Percentiles rank a stretch among this genome's conserved stretches.
Conservation (phyloP, 2,113 vertebrate genomes). For the Aphyosemion australe region DNA sequence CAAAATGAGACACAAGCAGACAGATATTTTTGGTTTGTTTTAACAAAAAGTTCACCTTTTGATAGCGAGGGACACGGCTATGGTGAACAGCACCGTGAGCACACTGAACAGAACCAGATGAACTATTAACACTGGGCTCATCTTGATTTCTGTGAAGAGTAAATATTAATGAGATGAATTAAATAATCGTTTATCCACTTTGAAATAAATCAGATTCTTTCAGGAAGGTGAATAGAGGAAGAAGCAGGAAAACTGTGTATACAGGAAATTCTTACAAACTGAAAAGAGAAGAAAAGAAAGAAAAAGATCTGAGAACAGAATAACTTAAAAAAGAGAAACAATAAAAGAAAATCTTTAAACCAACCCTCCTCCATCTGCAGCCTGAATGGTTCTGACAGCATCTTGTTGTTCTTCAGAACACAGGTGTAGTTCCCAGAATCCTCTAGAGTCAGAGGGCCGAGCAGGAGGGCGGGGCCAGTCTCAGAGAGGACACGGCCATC, state of each 20-base stretch:
- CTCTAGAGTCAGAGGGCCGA: neutral
- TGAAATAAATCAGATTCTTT: too few relatives aligned
- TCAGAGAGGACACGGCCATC: conserved; percentile 4
- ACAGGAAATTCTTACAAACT: too few relatives aligned
- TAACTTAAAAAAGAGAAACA: neutral
- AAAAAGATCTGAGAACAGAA: too few relatives aligned
- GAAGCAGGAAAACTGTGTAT: too few relatives aligned
- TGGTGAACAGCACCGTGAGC: neutral
- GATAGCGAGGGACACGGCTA: neutral
- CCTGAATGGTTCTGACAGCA: neutral
- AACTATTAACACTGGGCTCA: neutral
- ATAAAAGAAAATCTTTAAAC: neutral
- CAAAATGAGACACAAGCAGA: neutral
- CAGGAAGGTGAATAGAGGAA: too few relatives aligned
- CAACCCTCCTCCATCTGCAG: conserved; percentile 5
- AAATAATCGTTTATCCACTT: too few relatives aligned
- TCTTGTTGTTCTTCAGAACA: neutral
- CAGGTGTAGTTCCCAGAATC: neutral
- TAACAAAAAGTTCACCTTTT: neutral
- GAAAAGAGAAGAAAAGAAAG: too few relatives aligned
- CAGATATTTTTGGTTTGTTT: too few relatives aligned
- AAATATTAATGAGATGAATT: neutral
- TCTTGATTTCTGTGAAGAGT: neutral
- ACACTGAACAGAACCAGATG: neutral
- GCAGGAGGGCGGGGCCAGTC: neutral